Conservation (phyloP, 2,888 invertebrate species). For the Iphiclides podalirius region DNA sequence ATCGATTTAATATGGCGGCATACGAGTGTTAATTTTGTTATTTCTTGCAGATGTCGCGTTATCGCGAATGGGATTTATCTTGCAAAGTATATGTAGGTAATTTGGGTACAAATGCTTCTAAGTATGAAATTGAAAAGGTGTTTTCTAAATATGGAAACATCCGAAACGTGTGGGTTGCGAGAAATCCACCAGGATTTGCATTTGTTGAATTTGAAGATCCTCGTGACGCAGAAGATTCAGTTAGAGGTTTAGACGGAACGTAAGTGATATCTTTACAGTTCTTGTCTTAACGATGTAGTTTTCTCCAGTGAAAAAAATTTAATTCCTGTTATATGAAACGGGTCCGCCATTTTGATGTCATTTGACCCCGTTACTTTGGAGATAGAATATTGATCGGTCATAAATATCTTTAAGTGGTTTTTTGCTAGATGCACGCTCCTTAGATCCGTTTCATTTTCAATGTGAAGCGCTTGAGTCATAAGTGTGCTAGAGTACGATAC, state of each 20-base stretch:
- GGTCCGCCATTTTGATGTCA: constrained; percentile 18
- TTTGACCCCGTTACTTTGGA: constrained; percentile 5
- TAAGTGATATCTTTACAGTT: constrained; percentile 43
- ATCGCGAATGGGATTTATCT: constrained; percentile 89
- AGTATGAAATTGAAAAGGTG: constrained; percentile 92
- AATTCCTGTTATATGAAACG: neutral
- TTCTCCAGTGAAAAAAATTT: neutral
- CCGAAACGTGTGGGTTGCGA: constrained; percentile 95
- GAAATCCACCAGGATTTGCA: constrained; percentile 95
- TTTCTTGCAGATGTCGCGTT: constrained; percentile 83
- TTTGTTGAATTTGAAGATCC: constrained; percentile 95
- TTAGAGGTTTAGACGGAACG: constrained; percentile 89
- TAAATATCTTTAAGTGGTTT: constrained; percentile 23
- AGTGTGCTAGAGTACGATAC: constrained; percentile 62
- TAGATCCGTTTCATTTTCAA: constrained; percentile 74
- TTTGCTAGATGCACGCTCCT: constrained; percentile 65
- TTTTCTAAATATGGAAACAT: constrained; percentile 94
- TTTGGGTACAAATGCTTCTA: constrained; percentile 93
- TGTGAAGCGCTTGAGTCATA: constrained; percentile 79
- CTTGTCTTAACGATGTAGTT: neutral
- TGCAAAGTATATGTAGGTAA: constrained; percentile 97
- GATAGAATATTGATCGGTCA: too few species aligned
- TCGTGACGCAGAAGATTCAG: constrained; percentile 92
- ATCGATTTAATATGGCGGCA: constrained; percentile 32
- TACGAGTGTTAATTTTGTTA: constrained; percentile 7